These are phyloP conservation scores for Hypotaenidia okinawae DNA, from an alignment of 2,797 vertebrate genomes.

Conservation along the genomic window DNA sequence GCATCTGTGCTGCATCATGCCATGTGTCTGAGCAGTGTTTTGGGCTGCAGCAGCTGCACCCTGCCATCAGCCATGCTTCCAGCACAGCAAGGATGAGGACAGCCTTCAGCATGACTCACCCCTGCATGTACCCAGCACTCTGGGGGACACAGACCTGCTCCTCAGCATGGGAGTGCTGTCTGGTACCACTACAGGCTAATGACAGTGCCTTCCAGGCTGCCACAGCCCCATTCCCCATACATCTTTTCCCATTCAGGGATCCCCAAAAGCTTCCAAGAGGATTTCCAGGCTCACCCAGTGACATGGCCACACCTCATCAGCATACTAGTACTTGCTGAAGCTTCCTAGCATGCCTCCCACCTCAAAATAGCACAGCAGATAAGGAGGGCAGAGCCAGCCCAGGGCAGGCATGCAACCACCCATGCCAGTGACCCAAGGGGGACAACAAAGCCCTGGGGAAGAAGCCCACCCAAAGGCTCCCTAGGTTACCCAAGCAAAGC, in stretches of 20 bases:
- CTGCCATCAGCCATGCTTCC: rapidly evolving
- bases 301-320: rapidly evolving
- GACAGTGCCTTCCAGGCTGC: rapidly evolving
- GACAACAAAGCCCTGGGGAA: neutral
- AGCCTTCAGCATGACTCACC: rapidly evolving
- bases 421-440: neutral
- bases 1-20: rapidly evolving
- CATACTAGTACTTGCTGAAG: neutral
- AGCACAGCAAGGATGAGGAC: rapidly evolving
- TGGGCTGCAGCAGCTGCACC: neutral
- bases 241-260: rapidly evolving
- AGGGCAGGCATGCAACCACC: neutral
- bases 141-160: rapidly evolving
- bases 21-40: neutral
- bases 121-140: rapidly evolving
- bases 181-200: rapidly evolving
- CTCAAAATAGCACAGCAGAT: neutral
- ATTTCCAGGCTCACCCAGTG: neutral
- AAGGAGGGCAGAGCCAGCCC: neutral
- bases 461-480: rapidly evolving
- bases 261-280: neutral
- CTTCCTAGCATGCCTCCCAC: neutral
- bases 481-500: rapidly evolving
- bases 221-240: rapidly evolving
- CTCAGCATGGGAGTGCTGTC: rapidly evolving